Evolutionary conservation across 2,797 vertebrate genomes (phyloP), one percentile per base, ranked within the genome.

Genomic region (Garrulus glandarius): DNA sequence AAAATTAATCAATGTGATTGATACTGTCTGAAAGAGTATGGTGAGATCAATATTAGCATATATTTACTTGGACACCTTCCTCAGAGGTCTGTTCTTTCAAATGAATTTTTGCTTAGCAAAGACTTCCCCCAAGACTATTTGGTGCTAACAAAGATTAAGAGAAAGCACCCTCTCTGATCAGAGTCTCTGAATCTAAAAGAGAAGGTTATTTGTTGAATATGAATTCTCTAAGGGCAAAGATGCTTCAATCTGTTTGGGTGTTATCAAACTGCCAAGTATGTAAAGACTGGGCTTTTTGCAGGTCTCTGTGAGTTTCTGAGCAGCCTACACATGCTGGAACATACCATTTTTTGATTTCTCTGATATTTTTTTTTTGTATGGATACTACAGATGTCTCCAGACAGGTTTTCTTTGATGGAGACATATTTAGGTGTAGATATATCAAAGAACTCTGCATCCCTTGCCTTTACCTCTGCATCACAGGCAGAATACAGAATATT

Each of bases 351-450:
- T 39, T 76, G 0, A 61, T 59, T 89, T 56, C 2, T 63, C 10
- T 32, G 5, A 11, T 43, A 17, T 43, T 43, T 55, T 13, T 57
- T 34, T 50, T 36, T 34, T 3, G 32, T 57, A 27, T 12, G 6
- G 70, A 49, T 67, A 43, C 9, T 74, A 63, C 5, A 55, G n/a
- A 36, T 59, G 8, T 65, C 53, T 69, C 24, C 29, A 61, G 37
- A 57, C 8, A 55, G 16, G 6, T 63, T 93, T 89, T 52, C 11
- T 71, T 52, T 63, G 15, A 37, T 29, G 19, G 9, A 10, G 15
- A 46, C 2, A 49, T 1, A 56, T 6, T 50, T 9, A 41, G 3
- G 16, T 12, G 27, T 0, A 57, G 5, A 36, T 5, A 34, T 5
- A 39, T 2, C 15, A 65, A 89, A 52, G 20, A 52, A n/a, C 1